Conservation (phyloP, 2,888 invertebrate species). For the Odontothrips loti region DNA sequence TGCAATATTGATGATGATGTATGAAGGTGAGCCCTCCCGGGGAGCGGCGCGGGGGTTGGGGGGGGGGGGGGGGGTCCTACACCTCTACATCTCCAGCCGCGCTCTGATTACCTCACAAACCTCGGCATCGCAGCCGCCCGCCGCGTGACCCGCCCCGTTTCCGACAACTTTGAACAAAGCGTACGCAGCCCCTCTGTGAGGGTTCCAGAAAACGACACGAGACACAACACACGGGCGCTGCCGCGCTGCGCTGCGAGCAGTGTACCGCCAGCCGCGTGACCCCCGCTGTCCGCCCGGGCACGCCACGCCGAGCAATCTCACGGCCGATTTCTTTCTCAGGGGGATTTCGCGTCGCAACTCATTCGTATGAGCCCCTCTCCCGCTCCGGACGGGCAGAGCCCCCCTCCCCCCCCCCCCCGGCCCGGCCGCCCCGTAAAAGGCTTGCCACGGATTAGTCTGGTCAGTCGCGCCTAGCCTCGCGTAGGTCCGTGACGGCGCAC, state of each 20-base stretch:
- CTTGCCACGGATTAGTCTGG: no score
- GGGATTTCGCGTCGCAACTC: not conserved
- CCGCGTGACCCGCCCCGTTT: not conserved
- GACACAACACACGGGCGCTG: no score
- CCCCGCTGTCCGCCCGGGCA: not conserved
- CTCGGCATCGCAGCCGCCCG: not conserved
- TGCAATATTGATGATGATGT: conserved; percentile 12
- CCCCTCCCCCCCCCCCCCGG: no score
- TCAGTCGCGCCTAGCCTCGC: no score
- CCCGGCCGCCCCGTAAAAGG: no score
- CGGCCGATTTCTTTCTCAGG: conserved; percentile 6
- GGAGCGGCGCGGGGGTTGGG: not conserved
- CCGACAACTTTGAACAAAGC: no score
- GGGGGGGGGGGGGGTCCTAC: not conserved
- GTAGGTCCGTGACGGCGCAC: no score
- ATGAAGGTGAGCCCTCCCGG: not conserved
- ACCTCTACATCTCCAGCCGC: not conserved
- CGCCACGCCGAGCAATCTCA: not conserved
- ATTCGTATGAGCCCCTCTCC: not conserved
- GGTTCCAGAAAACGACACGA: no score
- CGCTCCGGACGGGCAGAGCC: no score
- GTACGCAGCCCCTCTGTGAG: no score
- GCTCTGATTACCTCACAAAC: not conserved
- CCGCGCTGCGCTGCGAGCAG: no score
- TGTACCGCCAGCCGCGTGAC: no score